These are phyloP conservation scores for Spodoptera litura DNA, from an alignment of 1,140 invertebrate species.

Conservation along the genomic window DNA sequence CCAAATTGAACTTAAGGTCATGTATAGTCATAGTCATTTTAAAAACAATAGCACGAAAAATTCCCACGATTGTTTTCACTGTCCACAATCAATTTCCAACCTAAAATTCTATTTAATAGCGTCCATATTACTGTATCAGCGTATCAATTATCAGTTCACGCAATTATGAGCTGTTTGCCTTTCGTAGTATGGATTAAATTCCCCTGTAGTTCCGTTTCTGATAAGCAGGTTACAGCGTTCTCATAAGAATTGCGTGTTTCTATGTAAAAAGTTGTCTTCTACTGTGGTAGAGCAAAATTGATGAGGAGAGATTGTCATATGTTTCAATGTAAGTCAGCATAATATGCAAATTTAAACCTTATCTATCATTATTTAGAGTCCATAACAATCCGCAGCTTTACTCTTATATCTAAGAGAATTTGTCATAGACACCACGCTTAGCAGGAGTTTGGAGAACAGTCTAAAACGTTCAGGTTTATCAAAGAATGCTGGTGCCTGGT, in stretches of 20 bases:
- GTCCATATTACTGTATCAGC: slow-evolving; percentile 30
- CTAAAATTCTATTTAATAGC: slow-evolving; percentile 10
- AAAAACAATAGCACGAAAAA: slow-evolving; percentile 55
- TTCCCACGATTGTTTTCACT: slow-evolving; percentile 55
- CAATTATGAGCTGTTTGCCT: slow-evolving; percentile 2
- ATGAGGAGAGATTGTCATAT: slow-evolving; percentile 5
- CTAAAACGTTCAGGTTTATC: no score
- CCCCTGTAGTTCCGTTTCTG: background rate
- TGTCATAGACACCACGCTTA: no score
- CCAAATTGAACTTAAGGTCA: slow-evolving; percentile 56
- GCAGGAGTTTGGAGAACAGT: no score
- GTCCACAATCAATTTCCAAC: slow-evolving; percentile 26
- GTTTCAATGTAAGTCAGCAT: background rate
- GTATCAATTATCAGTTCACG: background rate
- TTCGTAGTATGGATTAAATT: slow-evolving; percentile 5
- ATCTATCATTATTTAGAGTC: no score
- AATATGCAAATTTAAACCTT: no score
- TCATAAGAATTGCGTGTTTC: slow-evolving; percentile 45
- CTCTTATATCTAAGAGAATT: no score
- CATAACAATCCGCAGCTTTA: no score
- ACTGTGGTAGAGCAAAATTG: slow-evolving; percentile 19
- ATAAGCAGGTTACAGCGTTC: slow-evolving; percentile 49
- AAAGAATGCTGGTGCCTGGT: no score
- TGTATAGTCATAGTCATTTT: slow-evolving; percentile 51
- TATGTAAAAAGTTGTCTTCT: slow-evolving; percentile 41